Evolutionary conservation across 2,113 vertebrate genomes (phyloP).

Genomic region (Muntiacus muntjak): DNA sequence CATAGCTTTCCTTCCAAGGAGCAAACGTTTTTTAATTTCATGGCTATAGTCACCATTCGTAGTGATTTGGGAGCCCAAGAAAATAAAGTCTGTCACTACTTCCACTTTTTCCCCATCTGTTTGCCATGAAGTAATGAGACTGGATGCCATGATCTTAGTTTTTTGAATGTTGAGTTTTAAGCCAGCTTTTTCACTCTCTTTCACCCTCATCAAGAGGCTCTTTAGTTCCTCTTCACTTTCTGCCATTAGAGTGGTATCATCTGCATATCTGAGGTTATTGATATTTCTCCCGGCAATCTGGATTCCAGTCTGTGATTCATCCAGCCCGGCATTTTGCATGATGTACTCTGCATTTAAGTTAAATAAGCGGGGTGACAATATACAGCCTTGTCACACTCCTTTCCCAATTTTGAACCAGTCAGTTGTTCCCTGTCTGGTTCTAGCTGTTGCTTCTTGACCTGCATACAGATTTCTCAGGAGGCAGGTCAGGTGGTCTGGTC

Average conservation of each 20-base stretch:
- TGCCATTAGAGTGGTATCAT: background rate
- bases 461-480: background rate
- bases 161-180: background rate
- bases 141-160: background rate
- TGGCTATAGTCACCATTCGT: accelerated
- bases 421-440: background rate
- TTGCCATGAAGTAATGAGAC: background rate
- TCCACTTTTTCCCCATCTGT: background rate
- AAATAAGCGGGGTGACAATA: background rate
- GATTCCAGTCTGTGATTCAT: background rate
- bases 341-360: background rate
- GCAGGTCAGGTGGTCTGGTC: background rate
- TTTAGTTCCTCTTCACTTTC: background rate
- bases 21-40: background rate
- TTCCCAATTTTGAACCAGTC: background rate
- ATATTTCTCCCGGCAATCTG: background rate
- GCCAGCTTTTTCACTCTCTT: background rate
- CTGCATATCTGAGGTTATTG: background rate
- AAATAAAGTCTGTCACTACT: background rate
- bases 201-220: background rate
- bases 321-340: background rate
- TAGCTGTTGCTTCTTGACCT: background rate
- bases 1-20: background rate
- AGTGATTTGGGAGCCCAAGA: background rate
- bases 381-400: background rate